Evolutionary conservation across 1,140 invertebrate species (phyloP), one percentile per base, ranked within the genome.

Genomic region (Cyrtorhinus lividipennis): DNA sequence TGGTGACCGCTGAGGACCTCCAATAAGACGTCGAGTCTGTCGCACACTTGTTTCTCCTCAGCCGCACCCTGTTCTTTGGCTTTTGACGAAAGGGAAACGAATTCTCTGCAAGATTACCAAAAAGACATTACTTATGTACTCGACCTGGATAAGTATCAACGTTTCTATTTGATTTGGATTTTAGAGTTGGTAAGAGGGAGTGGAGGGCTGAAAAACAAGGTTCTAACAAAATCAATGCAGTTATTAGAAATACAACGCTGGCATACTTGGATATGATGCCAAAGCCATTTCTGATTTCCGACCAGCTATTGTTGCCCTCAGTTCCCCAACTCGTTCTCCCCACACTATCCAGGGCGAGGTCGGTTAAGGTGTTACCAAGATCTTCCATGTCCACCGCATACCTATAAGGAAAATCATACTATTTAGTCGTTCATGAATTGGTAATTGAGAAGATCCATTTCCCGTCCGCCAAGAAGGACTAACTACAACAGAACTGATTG

Each of bases 1-100:
- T 76, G 79, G 66, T 84, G 83, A 2, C 80, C 80, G 10, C 76
- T 71, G 22, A 86, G 72, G 62, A 85, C 74, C 69, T 85, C 84
- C 22, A 83, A 71, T 1, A 86, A 76, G 2, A 84, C 72, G 65
- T 79, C 78, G 48, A 86, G 69, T 66, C 78, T 75, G 67, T 85
- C 83, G 66, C 81, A 81, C 3, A 85, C 74, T 24, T 76, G 77
- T 24, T 79, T 79, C 66, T 82, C 80, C 66, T 80, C 78, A 62
- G 77, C 72, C 3, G 75, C 73, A 24, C 78, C 79, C 72, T 81
- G 76, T 57, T 76, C 73, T 2, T 74, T 58, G 0, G 77, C 77
- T 68, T 73, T 73, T 1, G 67, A 70, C 13, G 76, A 76, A 12
- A 78, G 65, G 22, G 75, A 62, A 66, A 71, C 71, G 62, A 78